Conservation (phyloP, 2,888 invertebrate genomes). For the Parnassius orleans region DNA sequence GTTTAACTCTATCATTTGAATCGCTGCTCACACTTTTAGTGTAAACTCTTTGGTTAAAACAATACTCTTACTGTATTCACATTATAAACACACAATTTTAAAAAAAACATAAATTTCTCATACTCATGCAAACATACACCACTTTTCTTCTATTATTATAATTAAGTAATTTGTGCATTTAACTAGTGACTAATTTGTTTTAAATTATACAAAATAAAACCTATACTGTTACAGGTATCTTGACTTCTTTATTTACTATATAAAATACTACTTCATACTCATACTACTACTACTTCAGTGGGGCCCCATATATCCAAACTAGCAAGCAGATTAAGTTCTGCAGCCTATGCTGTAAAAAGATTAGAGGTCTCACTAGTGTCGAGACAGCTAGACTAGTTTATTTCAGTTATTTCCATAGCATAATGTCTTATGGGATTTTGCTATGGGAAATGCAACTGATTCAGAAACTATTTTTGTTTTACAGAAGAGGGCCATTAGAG, state of each 20-base stretch:
- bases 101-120: constrained; percentile 11
- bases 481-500: no score
- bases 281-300: no score
- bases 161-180: constrained; percentile 68
- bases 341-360: no score
- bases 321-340: no score
- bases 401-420: no score
- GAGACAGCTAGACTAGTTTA: no score
- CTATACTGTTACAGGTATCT: constrained; percentile 84
- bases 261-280: no score
- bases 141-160: constrained; percentile 33
- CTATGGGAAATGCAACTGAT: no score
- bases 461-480: no score
- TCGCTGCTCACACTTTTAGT: constrained; percentile 22
- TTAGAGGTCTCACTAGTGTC: no score
- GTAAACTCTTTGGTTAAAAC: constrained; percentile 41
- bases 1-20: constrained; percentile 20
- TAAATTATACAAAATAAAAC: constrained; percentile 38
- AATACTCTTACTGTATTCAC: constrained; percentile 23
- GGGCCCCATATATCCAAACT: no score
- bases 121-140: constrained; percentile 44
- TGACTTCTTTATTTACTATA: constrained; percentile 95
- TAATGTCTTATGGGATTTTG: no score
- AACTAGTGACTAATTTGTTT: constrained; percentile 43
- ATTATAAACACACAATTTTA: constrained; percentile 9